Percentiles rank a stretch among this genome's conserved stretches.
Evolutionary conservation across 92 coral and sea anemone species (phyloP).

Genomic region (Scolanthus callimorphus): DNA sequence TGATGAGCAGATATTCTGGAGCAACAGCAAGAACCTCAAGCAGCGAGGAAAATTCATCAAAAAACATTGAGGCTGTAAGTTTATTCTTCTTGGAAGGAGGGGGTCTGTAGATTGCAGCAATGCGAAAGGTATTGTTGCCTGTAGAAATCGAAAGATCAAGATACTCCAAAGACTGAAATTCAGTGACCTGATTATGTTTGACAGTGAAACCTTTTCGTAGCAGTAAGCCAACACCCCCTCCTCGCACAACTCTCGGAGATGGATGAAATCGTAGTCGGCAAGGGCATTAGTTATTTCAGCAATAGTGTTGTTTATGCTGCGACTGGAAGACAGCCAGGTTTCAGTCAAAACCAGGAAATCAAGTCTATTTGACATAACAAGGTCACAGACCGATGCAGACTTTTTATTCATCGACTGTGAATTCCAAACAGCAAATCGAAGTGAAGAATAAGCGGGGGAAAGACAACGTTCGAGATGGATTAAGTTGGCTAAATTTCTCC

Average conservation of each 20-base stretch:
- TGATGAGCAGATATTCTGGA: no score
- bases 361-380: not conserved
- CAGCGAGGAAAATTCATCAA: not conserved
- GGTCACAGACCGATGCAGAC: not conserved
- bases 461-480: no score
- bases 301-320: conserved; percentile 5
- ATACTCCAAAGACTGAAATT: conserved; percentile 1
- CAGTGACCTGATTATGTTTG: not conserved
- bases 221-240: conserved; percentile 20
- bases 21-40: not conserved
- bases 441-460: no score
- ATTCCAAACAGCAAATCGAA: not conserved
- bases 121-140: no score
- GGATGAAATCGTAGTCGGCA: conserved; percentile 6
- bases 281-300: conserved; percentile 23
- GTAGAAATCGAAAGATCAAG: conserved; percentile 1
- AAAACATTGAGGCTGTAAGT: no score
- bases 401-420: not conserved
- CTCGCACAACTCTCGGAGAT: conserved; percentile 1
- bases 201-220: conserved; percentile 13
- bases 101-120: no score
- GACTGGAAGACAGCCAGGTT: conserved; percentile 17
- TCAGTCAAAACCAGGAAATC: conserved; percentile 12
- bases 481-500: no score
- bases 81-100: no score